Conservation (phyloP, 2,888 invertebrate genomes). For the Scaptomyza reducta region DNA sequence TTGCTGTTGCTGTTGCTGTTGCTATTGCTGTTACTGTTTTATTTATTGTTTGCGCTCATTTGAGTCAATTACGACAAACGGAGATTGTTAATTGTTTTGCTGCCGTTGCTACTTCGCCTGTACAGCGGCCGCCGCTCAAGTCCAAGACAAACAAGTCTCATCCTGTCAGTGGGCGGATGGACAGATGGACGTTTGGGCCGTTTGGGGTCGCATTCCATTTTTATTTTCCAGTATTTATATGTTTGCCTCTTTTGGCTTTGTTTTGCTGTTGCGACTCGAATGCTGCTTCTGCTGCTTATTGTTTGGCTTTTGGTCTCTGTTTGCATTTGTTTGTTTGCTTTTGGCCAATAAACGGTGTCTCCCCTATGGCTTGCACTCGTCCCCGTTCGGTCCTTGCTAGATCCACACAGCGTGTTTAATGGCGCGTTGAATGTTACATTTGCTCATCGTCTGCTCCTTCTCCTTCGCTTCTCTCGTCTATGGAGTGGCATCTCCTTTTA, state of each 20-base stretch:
- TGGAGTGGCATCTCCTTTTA: slow-evolving; percentile 5
- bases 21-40: slow-evolving; percentile 66
- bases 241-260: slow-evolving; percentile 47
- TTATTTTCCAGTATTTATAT: slow-evolving; percentile 66
- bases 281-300: slow-evolving; percentile 47
- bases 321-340: slow-evolving; percentile 71
- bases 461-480: background rate
- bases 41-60: slow-evolving; percentile 80
- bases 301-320: slow-evolving; percentile 66
- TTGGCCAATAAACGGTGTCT: slow-evolving; percentile 71
- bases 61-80: slow-evolving; percentile 81
- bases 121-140: slow-evolving; percentile 50
- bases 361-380: slow-evolving; percentile 1
- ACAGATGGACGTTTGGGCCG: too few relatives aligned
- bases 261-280: slow-evolving; percentile 25
- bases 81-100: slow-evolving; percentile 82
- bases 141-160: slow-evolving; percentile 69
- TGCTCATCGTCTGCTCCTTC: slow-evolving; percentile 28
- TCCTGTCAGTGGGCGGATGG: slow-evolving; percentile 38
- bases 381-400: slow-evolving; percentile 5
- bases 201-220: slow-evolving; percentile 39
- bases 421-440: slow-evolving; percentile 67
- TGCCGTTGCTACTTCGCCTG: slow-evolving; percentile 28
- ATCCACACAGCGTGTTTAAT: slow-evolving; percentile 55
- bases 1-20: slow-evolving; percentile 6